Evolutionary conservation across 1,140 invertebrate species (phyloP).

Genomic region (Pseudoatta argentina): DNA sequence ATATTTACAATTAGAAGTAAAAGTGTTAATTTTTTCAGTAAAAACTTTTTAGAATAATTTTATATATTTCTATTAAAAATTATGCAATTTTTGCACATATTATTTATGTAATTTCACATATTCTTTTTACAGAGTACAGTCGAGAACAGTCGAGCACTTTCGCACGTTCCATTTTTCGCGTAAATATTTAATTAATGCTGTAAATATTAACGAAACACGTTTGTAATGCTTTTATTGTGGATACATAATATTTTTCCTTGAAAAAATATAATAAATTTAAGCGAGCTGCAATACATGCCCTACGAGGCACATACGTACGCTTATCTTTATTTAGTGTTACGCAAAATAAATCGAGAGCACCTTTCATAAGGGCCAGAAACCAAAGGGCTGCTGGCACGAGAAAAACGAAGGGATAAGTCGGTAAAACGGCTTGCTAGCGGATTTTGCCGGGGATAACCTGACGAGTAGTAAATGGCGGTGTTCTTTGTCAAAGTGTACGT

Average conservation of each 20-base stretch:
- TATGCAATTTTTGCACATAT: no score
- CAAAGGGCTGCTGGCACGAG: background rate
- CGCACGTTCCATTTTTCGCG: background rate
- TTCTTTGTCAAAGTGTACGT: conserved; percentile 62
- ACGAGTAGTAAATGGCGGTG: conserved; percentile 62
- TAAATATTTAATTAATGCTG: background rate
- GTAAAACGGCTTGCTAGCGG: conserved; percentile 34
- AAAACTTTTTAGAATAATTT: no score
- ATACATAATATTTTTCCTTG: background rate
- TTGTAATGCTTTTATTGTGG: background rate
- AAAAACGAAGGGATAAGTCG: conserved; percentile 53
- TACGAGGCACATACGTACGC: background rate
- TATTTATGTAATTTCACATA: no score
- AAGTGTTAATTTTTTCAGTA: no score
- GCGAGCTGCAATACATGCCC: no score
- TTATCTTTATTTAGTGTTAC: conserved; percentile 42
- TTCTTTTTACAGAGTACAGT: no score
- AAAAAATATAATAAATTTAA: background rate
- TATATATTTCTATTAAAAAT: no score
- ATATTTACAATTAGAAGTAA: no score
- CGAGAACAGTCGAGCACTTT: background rate
- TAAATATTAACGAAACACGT: background rate
- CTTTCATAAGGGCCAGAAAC: background rate
- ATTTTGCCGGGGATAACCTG: conserved; percentile 44
- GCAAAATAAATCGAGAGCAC: background rate